phyloP scores from a whole-genome alignment of 1,140 invertebrate genomes.

The Branchinecta lynchi region DNA sequence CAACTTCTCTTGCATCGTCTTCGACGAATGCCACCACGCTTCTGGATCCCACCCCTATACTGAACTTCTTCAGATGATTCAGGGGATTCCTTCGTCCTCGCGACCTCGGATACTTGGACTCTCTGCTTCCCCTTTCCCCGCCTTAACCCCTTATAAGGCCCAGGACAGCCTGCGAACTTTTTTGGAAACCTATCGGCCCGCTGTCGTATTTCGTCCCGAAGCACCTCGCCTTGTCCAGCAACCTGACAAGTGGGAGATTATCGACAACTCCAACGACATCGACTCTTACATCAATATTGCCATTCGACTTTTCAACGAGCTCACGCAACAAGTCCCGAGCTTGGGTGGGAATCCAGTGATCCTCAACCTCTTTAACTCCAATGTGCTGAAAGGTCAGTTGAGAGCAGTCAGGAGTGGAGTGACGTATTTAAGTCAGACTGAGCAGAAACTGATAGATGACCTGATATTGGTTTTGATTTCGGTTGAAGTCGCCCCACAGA shows the following conservation, averaged over 20 bases:
- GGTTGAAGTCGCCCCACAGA: not conserved
- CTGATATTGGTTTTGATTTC: not conserved
- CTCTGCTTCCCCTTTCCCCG: constrained; percentile 10
- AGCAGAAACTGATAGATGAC: not conserved
- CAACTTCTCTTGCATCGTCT: constrained; percentile 10
- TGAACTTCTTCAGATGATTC: not conserved
- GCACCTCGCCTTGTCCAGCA: not conserved
- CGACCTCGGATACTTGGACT: constrained; percentile 13
- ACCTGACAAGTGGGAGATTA: not conserved
- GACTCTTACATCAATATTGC: not conserved
- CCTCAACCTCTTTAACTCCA: not conserved
- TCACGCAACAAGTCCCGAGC: not conserved
- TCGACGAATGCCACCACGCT: constrained; percentile 16
- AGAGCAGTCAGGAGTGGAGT: not conserved
- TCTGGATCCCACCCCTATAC: constrained; percentile 2
- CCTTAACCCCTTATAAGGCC: not conserved
- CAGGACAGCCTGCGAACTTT: not conserved
- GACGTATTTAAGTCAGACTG: not conserved
- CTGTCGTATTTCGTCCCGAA: constrained; percentile 11
- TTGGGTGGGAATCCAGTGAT: not conserved
- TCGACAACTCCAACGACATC: constrained; percentile 3
- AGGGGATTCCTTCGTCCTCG: not conserved
- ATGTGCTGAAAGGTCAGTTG: not conserved
- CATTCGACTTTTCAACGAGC: not conserved
- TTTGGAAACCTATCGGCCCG: not conserved